Evolutionary conservation across 2,888 invertebrate genomes (phyloP).

Genomic region (Drosophila siamana): DNA sequence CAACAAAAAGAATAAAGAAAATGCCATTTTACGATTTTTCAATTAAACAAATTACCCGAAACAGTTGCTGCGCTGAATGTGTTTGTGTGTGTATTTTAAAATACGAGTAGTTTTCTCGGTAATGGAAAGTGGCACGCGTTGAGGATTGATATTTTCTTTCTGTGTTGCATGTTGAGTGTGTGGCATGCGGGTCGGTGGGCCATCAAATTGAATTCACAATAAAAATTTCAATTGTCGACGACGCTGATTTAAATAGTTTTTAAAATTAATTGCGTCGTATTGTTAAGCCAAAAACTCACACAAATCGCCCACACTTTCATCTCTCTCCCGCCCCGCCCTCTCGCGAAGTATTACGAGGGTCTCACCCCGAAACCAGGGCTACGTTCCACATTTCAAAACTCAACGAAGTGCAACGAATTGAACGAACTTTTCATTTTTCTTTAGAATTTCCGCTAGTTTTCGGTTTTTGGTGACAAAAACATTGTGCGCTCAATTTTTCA

Average conservation of each 20-base stretch:
- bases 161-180: constrained; percentile 17
- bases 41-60: constrained; percentile 79
- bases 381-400: constrained; percentile 24
- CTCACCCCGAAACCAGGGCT: neutral
- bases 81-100: constrained; percentile 44
- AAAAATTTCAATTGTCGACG: constrained; percentile 63
- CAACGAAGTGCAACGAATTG: constrained; percentile 79
- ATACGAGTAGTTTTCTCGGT: constrained; percentile 31
- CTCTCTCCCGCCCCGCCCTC: no score
- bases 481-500: constrained; percentile 79
- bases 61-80: constrained; percentile 27
- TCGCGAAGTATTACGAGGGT: constrained; percentile 4
- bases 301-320: constrained; percentile 70
- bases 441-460: constrained; percentile 58
- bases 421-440: constrained; percentile 66
- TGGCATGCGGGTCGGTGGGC: constrained; percentile 43
- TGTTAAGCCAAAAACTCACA: constrained; percentile 39
- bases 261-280: constrained; percentile 61
- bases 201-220: constrained; percentile 67
- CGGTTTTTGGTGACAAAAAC: constrained; percentile 70
- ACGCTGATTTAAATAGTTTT: constrained; percentile 77
- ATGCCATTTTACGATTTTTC: constrained; percentile 80
- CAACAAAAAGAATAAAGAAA: constrained; percentile 31
- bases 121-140: constrained; percentile 57
- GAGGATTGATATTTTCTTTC: constrained; percentile 15